Conservation (phyloP, 2,888 invertebrate genomes). For the Didymodactylos carnosus region DNA sequence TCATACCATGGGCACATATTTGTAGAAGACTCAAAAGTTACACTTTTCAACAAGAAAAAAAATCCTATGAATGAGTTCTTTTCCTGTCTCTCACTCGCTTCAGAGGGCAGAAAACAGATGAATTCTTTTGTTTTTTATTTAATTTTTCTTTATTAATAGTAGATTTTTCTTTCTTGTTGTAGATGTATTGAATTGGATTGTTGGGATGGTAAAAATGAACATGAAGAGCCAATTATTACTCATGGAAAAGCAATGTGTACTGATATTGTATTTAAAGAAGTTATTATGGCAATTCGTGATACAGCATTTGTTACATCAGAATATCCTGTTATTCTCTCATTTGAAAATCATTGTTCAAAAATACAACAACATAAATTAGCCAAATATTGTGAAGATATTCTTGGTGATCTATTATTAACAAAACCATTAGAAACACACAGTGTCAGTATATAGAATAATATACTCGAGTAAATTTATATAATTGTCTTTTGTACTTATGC, state of each 20-base stretch:
- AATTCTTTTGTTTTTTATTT: no score
- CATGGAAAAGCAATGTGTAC: constrained; percentile 99
- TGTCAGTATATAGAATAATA: constrained; percentile 41
- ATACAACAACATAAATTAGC: constrained; percentile 92
- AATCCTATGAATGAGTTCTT: no score
- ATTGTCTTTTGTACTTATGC: no score
- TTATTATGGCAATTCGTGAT: constrained; percentile 13
- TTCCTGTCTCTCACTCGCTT: no score
- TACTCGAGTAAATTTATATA: no score
- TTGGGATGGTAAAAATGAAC: constrained; percentile 78
- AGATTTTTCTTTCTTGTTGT: no score
- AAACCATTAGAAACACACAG: constrained; percentile 66
- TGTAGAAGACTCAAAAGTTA: no score
- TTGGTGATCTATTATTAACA: constrained; percentile 70
- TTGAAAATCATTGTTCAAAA: constrained; percentile 29
- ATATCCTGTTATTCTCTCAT: constrained; percentile 14
- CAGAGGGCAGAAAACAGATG: no score
- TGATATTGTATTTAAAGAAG: constrained; percentile 70
- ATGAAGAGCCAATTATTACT: constrained; percentile 90
- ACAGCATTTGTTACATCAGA: constrained; percentile 14
- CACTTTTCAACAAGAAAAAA: no score
- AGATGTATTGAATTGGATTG: constrained; percentile 89
- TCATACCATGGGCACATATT: no score
- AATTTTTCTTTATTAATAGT: no score
- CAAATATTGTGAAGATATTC: constrained; percentile 93